These are phyloP conservation scores for Oegoconia quadripuncta DNA, from an alignment of 2,888 invertebrate genomes.

Conservation along the genomic window DNA sequence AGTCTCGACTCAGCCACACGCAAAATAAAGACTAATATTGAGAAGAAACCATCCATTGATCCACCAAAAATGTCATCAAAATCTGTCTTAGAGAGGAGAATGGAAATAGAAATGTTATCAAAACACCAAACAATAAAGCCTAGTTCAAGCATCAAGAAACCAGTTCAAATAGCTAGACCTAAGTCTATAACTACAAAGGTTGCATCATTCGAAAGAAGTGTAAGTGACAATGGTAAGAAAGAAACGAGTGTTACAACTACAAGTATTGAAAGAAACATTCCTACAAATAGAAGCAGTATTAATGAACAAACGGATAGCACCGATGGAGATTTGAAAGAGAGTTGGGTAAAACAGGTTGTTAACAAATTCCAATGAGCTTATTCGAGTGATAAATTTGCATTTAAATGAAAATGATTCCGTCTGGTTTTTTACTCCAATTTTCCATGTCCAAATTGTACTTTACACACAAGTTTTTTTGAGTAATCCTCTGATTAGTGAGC, in stretches of 20 bases:
- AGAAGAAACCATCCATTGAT: conserved; percentile 45
- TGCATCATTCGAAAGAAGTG: conserved; percentile 54
- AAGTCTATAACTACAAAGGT: conserved; percentile 63
- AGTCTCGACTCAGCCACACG: conserved; percentile 69
- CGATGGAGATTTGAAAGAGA: conserved; percentile 69
- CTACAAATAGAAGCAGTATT: conserved; percentile 36
- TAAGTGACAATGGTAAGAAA: conserved; percentile 40
- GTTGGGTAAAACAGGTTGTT: conserved; percentile 87
- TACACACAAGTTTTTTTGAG: too few species aligned
- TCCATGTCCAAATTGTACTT: conserved; percentile 38
- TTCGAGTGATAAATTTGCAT: conserved; percentile 49
- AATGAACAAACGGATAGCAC: conserved; percentile 32
- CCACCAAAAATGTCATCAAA: conserved; percentile 57
- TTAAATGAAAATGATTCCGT: conserved; percentile 50
- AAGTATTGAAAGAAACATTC: conserved; percentile 37
- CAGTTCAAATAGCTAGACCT: conserved; percentile 47
- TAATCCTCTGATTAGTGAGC: too few species aligned
- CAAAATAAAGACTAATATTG: conserved; percentile 47
- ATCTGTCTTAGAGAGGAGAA: conserved; percentile 66
- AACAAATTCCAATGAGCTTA: conserved; percentile 82
- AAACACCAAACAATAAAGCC: conserved; percentile 44
- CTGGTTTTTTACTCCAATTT: conserved; percentile 54
- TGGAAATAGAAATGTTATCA: conserved; percentile 67
- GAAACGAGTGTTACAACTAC: conserved; percentile 34
- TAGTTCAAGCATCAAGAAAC: conserved; percentile 43